These are phyloP conservation scores for Galago senegalensis DNA, from an alignment of 2,797 vertebrate species.

Conservation along the genomic window DNA sequence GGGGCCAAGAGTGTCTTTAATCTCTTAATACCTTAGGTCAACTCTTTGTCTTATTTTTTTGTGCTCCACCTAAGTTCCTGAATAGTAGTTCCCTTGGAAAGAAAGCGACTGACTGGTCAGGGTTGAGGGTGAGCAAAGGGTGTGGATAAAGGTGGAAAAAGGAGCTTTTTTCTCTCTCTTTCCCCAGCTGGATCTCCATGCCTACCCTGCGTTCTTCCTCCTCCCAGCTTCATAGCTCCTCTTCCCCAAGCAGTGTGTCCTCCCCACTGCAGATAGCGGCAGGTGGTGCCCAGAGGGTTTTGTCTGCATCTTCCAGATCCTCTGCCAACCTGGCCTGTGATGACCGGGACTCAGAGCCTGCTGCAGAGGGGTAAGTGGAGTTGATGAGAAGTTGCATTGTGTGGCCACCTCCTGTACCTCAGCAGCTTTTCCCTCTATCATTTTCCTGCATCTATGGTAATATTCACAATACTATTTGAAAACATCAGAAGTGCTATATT, in stretches of 20 bases:
- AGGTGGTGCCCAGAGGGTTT: neutral
- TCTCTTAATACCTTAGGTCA: neutral
- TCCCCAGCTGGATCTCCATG: constrained; percentile 61
- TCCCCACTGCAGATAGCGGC: constrained; percentile 44
- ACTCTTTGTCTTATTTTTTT: neutral
- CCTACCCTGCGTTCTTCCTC: constrained; percentile 45
- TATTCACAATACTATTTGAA: neutral
- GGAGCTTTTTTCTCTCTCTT: neutral
- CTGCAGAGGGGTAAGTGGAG: constrained; percentile 76
- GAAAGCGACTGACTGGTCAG: neutral
- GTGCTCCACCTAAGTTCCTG: neutral
- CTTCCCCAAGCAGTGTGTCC: constrained; percentile 48
- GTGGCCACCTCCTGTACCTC: neutral
- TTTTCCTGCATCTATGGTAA: neutral
- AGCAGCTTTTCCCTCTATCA: neutral
- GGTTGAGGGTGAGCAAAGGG: neutral
- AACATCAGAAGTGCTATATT: neutral
- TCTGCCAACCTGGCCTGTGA: neutral
- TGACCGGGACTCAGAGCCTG: constrained; percentile 18
- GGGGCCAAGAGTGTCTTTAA: too few species aligned
- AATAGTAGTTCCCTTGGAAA: neutral
- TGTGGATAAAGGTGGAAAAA: too few species aligned
- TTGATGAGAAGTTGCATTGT: neutral
- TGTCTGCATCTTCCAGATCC: constrained; percentile 39
- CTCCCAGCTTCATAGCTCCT: neutral